Conservation (phyloP, 2,888 invertebrate genomes). For the Falcaria lacertinaria region DNA sequence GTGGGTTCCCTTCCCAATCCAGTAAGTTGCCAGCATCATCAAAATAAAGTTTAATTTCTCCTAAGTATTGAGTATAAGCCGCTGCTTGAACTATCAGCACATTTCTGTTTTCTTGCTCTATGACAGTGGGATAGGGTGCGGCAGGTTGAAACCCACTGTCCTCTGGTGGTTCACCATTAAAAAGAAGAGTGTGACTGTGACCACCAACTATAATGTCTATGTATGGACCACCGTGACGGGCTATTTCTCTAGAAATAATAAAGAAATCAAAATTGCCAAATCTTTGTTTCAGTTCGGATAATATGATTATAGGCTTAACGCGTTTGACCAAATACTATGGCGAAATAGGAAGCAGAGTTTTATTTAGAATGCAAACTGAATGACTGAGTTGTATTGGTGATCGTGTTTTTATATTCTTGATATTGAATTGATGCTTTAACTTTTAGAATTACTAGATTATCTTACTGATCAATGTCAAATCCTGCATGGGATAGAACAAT, state of each 20-base stretch:
- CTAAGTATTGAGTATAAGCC: conserved; percentile 87
- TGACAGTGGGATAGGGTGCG: conserved; percentile 86
- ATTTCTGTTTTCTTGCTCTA: conserved; percentile 65
- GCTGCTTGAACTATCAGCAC: conserved; percentile 86
- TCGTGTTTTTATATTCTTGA: too few species aligned
- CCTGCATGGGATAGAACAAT: conserved; percentile 92
- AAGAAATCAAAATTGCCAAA: too few species aligned
- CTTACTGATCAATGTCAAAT: conserved; percentile 81
- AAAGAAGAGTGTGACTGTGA: conserved; percentile 90
- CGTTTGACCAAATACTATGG: too few species aligned
- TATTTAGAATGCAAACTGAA: too few species aligned
- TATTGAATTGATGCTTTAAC: too few species aligned
- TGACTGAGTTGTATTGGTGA: too few species aligned
- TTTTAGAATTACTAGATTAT: neutral
- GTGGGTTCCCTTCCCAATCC: conserved; percentile 85
- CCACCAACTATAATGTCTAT: conserved; percentile 91
- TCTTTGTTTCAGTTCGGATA: too few species aligned
- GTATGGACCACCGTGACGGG: conserved; percentile 82
- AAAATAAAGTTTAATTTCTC: conserved; percentile 87
- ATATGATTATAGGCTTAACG: too few species aligned
- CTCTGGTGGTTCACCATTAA: conserved; percentile 74
- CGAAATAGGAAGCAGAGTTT: too few species aligned
- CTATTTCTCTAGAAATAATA: conserved; percentile 78
- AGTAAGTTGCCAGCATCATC: conserved; percentile 83
- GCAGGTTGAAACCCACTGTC: conserved; percentile 64